Evolutionary conservation across 2,797 vertebrate genomes (phyloP), one percentile per base, ranked within the genome.

Genomic region (Nannoperca obscura): DNA sequence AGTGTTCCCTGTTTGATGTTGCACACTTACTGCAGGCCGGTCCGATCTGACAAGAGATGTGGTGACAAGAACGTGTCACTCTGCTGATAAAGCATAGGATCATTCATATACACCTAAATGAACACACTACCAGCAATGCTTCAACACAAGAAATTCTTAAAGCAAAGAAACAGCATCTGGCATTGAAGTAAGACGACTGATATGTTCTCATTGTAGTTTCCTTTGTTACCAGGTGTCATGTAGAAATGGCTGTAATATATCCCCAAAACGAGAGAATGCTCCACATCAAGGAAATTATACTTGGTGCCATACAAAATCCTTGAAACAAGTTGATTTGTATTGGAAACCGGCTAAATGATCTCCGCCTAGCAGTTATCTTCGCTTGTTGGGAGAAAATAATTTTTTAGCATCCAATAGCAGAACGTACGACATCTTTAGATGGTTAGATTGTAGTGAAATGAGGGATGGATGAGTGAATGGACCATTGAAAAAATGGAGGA

Each of bases 21-120:
- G 11, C 64, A 46, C 40, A 74, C 63, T 71, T 36, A 74, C 63
- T 75, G 38, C 61, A 63, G 46, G 27, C 34, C 69, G 74, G 36
- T 50, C 60, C 71, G 15, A 58, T 58, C 72, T 66, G 59, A 76
- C 64, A 34, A 34, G 38, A 65, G 52, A 63, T 64, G 36, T 38
- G 32, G 3, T 74, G n/a, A 14, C 20, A 36, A 38, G 30, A 47
- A 46, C 19, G 22, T 62, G 40, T 32, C 30, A 42, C 63, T 54
- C 22, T 60, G 55, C 42, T n/a, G 62, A 80, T 53, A 32, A 58
- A 49, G 44, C 46, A 62, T 2, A 50, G 10, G 9, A 2, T 10
- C 27, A 55, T 71, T 47, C n/a, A 76, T 19, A 32, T 10, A n/a
- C 27, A 76, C 17, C 24, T 4, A 67, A 50, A 47, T 53, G 6